Percentiles rank a stretch among this genome's conserved stretches.
These are phyloP conservation scores for Onthophagus taurus DNA, from an alignment of 1,140 invertebrate genomes.

Conservation along the genomic window DNA sequence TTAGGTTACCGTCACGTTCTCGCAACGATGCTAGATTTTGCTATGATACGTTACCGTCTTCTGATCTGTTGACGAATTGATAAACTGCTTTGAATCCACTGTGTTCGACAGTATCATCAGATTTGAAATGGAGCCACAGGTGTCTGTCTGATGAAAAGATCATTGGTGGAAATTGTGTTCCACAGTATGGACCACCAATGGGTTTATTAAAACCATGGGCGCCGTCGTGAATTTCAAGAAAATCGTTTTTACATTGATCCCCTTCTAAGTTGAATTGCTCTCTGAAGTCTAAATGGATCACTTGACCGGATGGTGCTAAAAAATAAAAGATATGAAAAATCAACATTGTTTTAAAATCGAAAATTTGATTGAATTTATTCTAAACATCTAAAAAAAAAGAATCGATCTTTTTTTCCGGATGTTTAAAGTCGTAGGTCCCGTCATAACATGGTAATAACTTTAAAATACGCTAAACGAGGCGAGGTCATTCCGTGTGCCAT, in stretches of 20 bases:
- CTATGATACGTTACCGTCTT: constrained; percentile 26
- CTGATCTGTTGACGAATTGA: constrained; percentile 24
- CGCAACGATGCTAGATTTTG: constrained; percentile 6
- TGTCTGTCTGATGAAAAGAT: constrained; percentile 65
- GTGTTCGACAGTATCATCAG: constrained; percentile 77
- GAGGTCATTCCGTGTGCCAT: too few species aligned
- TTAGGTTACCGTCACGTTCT: background rate
- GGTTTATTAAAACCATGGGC: constrained; percentile 71
- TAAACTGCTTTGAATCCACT: constrained; percentile 68
- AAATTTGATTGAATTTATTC: too few species aligned
- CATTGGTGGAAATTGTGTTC: constrained; percentile 64
- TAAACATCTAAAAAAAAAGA: too few species aligned
- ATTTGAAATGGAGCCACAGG: constrained; percentile 76
- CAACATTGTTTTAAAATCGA: too few species aligned
- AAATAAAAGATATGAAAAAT: constrained; percentile 34
- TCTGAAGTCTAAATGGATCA: constrained; percentile 71
- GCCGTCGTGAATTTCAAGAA: constrained; percentile 74
- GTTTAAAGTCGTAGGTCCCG: too few species aligned
- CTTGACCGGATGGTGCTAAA: constrained; percentile 64
- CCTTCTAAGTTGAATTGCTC: constrained; percentile 72
- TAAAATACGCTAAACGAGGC: too few species aligned
- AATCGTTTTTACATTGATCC: constrained; percentile 75
- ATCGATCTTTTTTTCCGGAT: too few species aligned
- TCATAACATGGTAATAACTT: too few species aligned
- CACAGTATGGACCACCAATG: constrained; percentile 59